Conservation (phyloP, 2,888 invertebrate species). For the Coenonympha glycerion region DNA sequence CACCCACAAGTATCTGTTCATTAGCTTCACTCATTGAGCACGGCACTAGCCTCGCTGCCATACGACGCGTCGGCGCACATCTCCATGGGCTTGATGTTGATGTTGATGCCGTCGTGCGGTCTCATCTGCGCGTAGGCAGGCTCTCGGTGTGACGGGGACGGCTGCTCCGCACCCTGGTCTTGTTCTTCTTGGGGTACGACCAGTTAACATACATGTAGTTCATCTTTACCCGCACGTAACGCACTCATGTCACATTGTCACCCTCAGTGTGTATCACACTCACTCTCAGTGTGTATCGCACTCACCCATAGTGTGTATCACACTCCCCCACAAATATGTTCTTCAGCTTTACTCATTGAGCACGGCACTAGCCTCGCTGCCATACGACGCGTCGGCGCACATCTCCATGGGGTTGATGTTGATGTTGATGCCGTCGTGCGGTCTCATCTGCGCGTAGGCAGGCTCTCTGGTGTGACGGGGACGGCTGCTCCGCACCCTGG, state of each 20-base stretch:
- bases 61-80: neutral
- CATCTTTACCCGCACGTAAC: too few species aligned
- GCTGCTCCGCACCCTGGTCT: neutral
- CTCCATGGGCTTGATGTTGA: too few species aligned
- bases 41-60: neutral
- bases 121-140: neutral
- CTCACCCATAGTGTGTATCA: too few species aligned
- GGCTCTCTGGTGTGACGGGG: neutral
- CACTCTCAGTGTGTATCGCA: too few species aligned
- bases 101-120: neutral
- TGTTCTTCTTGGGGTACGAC: conserved; percentile 3
- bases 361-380: neutral
- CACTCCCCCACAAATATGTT: too few species aligned
- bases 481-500: neutral
- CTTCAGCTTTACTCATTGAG: neutral
- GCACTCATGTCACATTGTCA: too few species aligned
- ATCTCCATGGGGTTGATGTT: too few species aligned
- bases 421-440: neutral
- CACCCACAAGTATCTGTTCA: too few species aligned
- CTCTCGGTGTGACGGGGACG: neutral
- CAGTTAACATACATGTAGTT: conserved; percentile 5
- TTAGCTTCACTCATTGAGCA: neutral
- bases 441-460: neutral
- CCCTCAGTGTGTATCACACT: too few species aligned
- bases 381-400: neutral